These are phyloP conservation scores for Lasioglossum lativentre DNA, from an alignment of 2,888 invertebrate genomes.

Conservation along the genomic window DNA sequence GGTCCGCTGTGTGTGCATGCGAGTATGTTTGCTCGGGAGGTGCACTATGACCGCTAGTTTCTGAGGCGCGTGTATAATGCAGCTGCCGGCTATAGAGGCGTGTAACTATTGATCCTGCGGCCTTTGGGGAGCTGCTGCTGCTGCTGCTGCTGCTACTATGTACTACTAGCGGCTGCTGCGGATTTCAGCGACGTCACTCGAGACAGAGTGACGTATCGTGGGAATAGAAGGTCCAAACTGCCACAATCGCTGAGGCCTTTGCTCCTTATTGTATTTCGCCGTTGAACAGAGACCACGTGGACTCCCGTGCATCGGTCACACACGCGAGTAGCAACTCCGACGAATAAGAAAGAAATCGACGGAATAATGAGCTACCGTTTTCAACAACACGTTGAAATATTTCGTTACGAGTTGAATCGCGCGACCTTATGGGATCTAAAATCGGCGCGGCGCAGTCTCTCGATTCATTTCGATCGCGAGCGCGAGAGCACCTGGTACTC, in stretches of 20 bases:
- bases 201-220: constrained; percentile 75
- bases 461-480: constrained; percentile 26
- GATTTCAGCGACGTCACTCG: constrained; percentile 74
- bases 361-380: constrained; percentile 23
- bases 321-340: constrained; percentile 48
- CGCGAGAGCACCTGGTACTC: constrained; percentile 21
- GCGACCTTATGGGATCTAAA: neutral
- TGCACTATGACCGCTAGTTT: constrained; percentile 63
- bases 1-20: neutral
- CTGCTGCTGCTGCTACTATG: constrained; percentile 46
- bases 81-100: constrained; percentile 67
- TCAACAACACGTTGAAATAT: neutral
- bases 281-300: constrained; percentile 69
- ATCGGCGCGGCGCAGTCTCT: neutral
- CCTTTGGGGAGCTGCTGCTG: constrained; percentile 64
- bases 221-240: constrained; percentile 73
- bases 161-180: constrained; percentile 57
- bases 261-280: constrained; percentile 66
- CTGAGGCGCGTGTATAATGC: constrained; percentile 66
- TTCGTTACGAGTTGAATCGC: neutral
- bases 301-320: constrained; percentile 60
- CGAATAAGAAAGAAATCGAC: constrained; percentile 50
- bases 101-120: constrained; percentile 73
- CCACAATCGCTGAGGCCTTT: constrained; percentile 53
- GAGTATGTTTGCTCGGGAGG: constrained; percentile 30